Percentiles rank a stretch among this genome's conserved stretches.
Conservation (phyloP, 2,113 vertebrate genomes). For the Apaloderma vittatum region DNA sequence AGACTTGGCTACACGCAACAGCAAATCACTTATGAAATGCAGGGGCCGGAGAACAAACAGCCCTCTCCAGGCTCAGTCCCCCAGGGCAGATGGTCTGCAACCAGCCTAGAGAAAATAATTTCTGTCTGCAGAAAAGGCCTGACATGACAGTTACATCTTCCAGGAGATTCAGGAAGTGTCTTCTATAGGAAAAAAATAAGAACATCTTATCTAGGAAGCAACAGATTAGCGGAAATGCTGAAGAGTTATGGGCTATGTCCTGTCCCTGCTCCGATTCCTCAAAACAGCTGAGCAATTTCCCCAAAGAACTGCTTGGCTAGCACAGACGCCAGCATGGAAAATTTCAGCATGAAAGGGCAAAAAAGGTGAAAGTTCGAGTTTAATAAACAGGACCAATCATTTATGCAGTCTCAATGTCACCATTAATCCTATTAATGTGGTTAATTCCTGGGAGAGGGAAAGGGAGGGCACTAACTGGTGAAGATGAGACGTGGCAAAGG, state of each 20-base stretch:
- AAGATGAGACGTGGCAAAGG: neutral
- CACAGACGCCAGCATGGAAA: neutral
- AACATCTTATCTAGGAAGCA: conserved; percentile 1
- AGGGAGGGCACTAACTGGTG: neutral
- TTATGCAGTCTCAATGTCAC: neutral
- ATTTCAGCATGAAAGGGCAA: conserved; percentile 1
- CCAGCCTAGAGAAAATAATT: neutral
- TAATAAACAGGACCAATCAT: neutral
- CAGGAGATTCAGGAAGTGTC: neutral
- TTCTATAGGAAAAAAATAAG: neutral
- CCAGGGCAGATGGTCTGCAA: neutral
- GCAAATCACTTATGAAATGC: neutral
- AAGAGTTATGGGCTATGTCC: conserved; percentile 32
- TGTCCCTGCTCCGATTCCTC: conserved; percentile 8
- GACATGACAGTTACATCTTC: neutral
- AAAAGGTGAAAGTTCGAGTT: neutral
- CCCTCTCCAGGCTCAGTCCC: fast-evolving
- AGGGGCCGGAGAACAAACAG: neutral
- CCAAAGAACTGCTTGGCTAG: neutral
- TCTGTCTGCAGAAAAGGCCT: neutral
- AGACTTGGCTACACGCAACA: neutral
- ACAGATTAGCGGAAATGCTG: neutral
- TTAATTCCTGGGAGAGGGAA: neutral
- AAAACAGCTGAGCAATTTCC: conserved; percentile 46
- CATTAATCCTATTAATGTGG: neutral